These are phyloP conservation scores for Onthophagus taurus DNA, from an alignment of 1,140 invertebrate species.

Conservation along the genomic window DNA sequence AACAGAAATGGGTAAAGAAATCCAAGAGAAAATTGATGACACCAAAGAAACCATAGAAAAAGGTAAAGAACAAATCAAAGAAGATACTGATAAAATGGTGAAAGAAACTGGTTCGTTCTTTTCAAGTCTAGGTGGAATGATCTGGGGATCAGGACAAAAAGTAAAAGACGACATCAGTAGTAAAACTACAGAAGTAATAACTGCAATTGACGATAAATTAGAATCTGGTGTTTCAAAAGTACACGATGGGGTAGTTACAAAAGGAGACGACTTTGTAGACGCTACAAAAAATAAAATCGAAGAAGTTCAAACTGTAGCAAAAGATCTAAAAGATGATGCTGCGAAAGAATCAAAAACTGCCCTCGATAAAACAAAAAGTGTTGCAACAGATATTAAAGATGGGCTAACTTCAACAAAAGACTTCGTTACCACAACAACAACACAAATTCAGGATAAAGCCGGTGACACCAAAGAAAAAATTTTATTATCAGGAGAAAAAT, in stretches of 20 bases:
- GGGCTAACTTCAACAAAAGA: too few relatives aligned
- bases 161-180: neutral
- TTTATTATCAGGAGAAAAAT: too few relatives aligned
- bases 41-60: neutral
- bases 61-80: neutral
- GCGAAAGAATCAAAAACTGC: neutral
- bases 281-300: neutral
- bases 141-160: constrained; percentile 28
- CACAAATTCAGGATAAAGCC: too few relatives aligned
- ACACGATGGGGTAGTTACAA: neutral
- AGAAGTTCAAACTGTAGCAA: neutral
- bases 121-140: constrained; percentile 7
- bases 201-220: neutral
- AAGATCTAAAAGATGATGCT: constrained; percentile 2
- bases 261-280: neutral
- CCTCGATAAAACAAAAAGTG: too few relatives aligned
- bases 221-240: neutral
- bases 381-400: too few relatives aligned
- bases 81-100: neutral
- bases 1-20: constrained; percentile 6
- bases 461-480: too few relatives aligned
- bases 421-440: too few relatives aligned
- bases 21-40: neutral
- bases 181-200: neutral
- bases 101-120: constrained; percentile 28